Conservation (phyloP, 2,888 invertebrate genomes). For the Oscheius myriophilus region DNA sequence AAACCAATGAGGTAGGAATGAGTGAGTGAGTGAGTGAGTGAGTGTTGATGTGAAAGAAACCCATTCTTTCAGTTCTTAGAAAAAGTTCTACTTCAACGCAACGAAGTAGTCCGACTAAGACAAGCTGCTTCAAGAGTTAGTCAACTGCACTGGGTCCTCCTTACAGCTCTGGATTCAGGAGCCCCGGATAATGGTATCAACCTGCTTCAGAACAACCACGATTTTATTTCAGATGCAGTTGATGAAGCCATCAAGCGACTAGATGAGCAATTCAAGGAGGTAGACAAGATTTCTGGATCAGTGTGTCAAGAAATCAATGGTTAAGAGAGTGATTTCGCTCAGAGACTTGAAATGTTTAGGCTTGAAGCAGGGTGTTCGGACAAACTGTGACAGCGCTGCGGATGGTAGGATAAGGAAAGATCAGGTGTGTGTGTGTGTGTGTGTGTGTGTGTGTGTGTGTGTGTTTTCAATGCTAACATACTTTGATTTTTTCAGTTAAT, state of each 20-base stretch:
- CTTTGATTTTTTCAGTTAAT: constrained; percentile 2
- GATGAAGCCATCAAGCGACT: constrained; percentile 12
- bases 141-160: constrained; percentile 18
- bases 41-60: too few relatives aligned
- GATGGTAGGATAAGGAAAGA: background rate
- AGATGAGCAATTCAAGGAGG: constrained; percentile 1
- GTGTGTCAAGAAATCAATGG: background rate
- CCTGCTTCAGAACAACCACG: background rate
- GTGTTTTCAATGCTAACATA: background rate
- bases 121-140: constrained; percentile 4
- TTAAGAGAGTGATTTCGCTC: too few relatives aligned
- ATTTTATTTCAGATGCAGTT: constrained; percentile 4
- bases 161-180: constrained; percentile 11
- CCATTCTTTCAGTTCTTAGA: constrained; percentile 4
- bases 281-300: background rate
- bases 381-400: background rate
- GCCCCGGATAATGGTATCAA: constrained; percentile 9
- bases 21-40: too few relatives aligned
- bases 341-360: background rate
- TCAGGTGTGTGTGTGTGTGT: background rate
- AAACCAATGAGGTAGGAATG: too few relatives aligned
- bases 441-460: background rate
- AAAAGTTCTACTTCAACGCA: constrained; percentile 9
- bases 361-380: background rate
- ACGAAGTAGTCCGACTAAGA: constrained; percentile 1